Base-by-base conservation (phyloP, 2,888 invertebrate genomes). In the Trissoscelio sp. region DNA sequence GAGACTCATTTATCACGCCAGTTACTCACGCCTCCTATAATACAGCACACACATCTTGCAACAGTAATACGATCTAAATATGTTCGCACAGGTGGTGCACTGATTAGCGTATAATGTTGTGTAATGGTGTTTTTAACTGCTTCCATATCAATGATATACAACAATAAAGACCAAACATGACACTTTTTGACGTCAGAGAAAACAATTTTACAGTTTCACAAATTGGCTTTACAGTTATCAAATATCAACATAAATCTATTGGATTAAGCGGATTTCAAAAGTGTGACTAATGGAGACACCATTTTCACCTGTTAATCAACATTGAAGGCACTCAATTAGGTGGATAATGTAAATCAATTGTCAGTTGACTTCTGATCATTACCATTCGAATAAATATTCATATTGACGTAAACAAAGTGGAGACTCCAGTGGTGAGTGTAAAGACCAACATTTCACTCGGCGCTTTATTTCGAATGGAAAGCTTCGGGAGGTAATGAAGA, bases 1-100 rank as follows among this genome's bases (percentile, higher is more conserved):
- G 67, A 42, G 53, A 12, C 18, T 66, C 67, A 67, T 67, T 67
- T 55, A 67, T 67, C 67, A 67, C 42, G 67, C 28, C 37, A 11
- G 48, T 20, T 22, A 11, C 48, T 44, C 44, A 9, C 18, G 44
- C 44, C 44, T 64, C 22, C 31, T 20, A 16, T 37, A 64, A 53
- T 14, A 22, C 24, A 24, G n/a, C 55, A 18, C 62, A 7, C 39
- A 7, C 39, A 42, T 48, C 22, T 48, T 48, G 39, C n/a, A 64
- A 22, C 55, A 20, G 67, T 39, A 67, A 55, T 39, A 16, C 31
- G 67, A 53, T 67, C 67, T 18, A 28, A 66, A 66, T 53, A 24
- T 39, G 53, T 39, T 39, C 39, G 66, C 66, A 39, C 66, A 66
- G 66, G 66, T 66, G 66, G 53, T 39, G 53, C 39, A 11, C 39